phyloP scores from a whole-genome alignment of 2,888 invertebrate genomes.

The Dicycla oo region DNA sequence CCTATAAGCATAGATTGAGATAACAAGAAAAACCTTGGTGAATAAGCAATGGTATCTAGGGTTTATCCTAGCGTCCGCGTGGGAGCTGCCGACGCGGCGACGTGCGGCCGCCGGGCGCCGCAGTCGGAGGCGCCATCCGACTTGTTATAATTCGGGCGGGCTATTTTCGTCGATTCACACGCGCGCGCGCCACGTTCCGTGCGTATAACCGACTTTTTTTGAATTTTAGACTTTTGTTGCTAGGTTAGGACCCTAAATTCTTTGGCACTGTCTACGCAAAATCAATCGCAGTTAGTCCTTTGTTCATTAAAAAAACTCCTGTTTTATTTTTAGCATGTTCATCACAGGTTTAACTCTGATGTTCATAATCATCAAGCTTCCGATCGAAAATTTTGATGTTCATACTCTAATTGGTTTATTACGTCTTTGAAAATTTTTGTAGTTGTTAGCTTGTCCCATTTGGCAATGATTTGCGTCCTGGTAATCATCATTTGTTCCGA shows the following conservation, averaged over 20 bases:
- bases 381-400: slow-evolving; percentile 16
- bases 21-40: slow-evolving; percentile 57
- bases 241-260: slow-evolving; percentile 64
- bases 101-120: slow-evolving; percentile 84
- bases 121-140: slow-evolving; percentile 86
- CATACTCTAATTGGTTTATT: slow-evolving; percentile 42
- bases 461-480: slow-evolving; percentile 47
- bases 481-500: slow-evolving; percentile 36
- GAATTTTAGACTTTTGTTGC: slow-evolving; percentile 75
- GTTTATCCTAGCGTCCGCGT: slow-evolving; percentile 68
- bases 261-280: slow-evolving; percentile 23
- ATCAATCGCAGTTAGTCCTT: slow-evolving; percentile 9
- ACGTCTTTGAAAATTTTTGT: slow-evolving; percentile 32
- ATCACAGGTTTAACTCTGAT: no score
- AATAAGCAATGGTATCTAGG: slow-evolving; percentile 64
- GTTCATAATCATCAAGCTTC: slow-evolving; percentile 1
- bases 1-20: slow-evolving; percentile 8
- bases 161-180: slow-evolving; percentile 89
- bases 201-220: slow-evolving; percentile 79
- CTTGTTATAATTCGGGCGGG: slow-evolving; percentile 88
- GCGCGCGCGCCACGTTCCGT: slow-evolving; percentile 80
- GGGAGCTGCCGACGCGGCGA: slow-evolving; percentile 66
- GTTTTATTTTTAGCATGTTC: slow-evolving; percentile 7
- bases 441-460: slow-evolving; percentile 40
- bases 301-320: slow-evolving; percentile 18